Conservation (phyloP, 2,113 vertebrate genomes). For the Asarcornis scutulata region DNA sequence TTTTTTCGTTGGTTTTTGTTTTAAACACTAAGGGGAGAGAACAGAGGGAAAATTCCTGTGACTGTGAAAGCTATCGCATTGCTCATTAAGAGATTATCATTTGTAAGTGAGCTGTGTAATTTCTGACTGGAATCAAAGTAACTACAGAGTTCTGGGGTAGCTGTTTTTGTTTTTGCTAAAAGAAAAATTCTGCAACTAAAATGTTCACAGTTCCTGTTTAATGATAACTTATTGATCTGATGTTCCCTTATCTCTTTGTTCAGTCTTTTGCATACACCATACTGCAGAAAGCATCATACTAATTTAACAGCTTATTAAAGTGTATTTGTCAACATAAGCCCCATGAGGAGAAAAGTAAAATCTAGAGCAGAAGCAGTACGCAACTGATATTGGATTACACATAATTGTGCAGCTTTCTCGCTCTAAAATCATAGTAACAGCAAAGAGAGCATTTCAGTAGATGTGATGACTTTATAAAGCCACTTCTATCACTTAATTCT, state of each 20-base stretch:
- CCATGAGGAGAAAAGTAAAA: not conserved
- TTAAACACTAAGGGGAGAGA: slow-evolving; percentile 33
- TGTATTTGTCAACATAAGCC: not conserved
- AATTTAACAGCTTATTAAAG: not conserved
- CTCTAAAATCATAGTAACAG: slow-evolving; percentile 21
- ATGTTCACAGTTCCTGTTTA: not conserved
- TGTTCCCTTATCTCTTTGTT: not conserved
- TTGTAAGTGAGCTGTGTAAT: not conserved
- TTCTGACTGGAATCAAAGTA: not conserved
- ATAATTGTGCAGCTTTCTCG: not conserved
- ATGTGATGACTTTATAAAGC: not conserved
- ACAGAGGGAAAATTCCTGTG: not conserved
- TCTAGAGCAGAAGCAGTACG: not conserved
- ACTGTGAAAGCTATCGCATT: not conserved
- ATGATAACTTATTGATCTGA: not conserved
- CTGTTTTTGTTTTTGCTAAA: not conserved
- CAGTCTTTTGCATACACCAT: not conserved
- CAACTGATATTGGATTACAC: not conserved
- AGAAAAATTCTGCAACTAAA: not conserved
- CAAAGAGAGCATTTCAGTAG: slow-evolving; percentile 32
- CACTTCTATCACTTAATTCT: not conserved
- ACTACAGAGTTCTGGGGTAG: not conserved
- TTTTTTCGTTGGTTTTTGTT: not conserved
- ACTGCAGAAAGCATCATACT: not conserved
- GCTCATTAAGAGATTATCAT: not conserved